Evolutionary conservation across 2,797 vertebrate species (phyloP).

Genomic region (Sphaeramia orbicularis): DNA sequence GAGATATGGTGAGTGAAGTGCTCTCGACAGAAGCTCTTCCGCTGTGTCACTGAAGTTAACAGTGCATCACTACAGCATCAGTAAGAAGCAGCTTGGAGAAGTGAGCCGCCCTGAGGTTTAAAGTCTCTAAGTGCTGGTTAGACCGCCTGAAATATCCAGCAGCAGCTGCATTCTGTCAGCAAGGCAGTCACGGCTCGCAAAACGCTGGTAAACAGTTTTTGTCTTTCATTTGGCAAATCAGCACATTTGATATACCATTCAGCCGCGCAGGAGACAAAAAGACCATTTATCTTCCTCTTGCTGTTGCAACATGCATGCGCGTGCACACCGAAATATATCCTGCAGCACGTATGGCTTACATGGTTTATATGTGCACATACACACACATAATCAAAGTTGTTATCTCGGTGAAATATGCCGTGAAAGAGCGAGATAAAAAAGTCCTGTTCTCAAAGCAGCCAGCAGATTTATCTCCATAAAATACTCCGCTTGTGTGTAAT

Average conservation of each 20-base stretch:
- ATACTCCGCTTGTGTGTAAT: conserved; percentile 74
- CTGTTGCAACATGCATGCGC: conserved; percentile 15
- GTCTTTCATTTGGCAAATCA: conserved; percentile 76
- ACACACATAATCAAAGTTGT: conserved; percentile 52
- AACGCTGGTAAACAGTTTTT: conserved; percentile 73
- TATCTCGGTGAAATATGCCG: conserved; percentile 68
- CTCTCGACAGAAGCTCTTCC: conserved; percentile 22
- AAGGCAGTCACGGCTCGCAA: conserved; percentile 48
- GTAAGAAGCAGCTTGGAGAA: conserved; percentile 42
- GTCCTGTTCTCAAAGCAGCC: conserved; percentile 56
- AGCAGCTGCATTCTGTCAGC: conserved; percentile 69
- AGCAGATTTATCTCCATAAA: conserved; percentile 74
- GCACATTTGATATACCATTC: conserved; percentile 69
- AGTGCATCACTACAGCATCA: conserved; percentile 32
- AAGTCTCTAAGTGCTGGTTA: conserved; percentile 58
- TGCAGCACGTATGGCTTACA: conserved; percentile 31
- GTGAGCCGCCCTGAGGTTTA: conserved; percentile 49
- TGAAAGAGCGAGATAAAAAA: conserved; percentile 62
- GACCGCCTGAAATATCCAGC: conserved; percentile 61
- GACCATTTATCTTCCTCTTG: conserved; percentile 64
- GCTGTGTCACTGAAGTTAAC: conserved; percentile 39
- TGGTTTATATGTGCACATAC: not conserved
- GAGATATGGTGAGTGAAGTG: conserved; percentile 27
- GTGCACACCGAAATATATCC: conserved; percentile 11
- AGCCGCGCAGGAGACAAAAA: conserved; percentile 48